Evolutionary conservation across 2,888 invertebrate species (phyloP).

Genomic region (Strigamia maritima): DNA sequence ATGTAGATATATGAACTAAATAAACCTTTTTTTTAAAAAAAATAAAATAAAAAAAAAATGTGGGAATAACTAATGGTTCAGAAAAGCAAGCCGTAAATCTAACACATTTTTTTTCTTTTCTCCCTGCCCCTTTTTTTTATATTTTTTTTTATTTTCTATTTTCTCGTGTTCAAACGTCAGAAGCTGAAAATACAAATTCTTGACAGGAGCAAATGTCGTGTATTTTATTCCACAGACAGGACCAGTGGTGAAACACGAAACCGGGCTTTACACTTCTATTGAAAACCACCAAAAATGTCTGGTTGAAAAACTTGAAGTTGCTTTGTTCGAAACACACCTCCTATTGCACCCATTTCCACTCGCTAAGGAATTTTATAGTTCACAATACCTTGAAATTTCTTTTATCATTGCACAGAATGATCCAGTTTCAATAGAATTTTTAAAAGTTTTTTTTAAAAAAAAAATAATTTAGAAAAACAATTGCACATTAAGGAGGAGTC

Average conservation of each 20-base stretch:
- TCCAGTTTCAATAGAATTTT: neutral
- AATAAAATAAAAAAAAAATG: neutral
- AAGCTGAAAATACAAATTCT: neutral
- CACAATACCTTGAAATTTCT: conserved; percentile 3
- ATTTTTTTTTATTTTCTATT: neutral
- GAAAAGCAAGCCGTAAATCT: conserved; percentile 17
- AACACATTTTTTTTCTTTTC: neutral
- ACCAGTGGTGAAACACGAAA: conserved; percentile 15
- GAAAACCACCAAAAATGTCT: conserved; percentile 22
- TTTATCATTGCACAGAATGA: neutral
- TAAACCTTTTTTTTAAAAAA: neutral
- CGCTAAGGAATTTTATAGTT: neutral
- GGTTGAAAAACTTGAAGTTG: conserved; percentile 25
- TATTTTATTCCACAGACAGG: conserved; percentile 9
- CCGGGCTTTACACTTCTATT: neutral
- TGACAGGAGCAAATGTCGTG: conserved; percentile 31
- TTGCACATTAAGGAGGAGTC: no score
- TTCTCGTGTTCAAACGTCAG: neutral
- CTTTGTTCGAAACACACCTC: conserved; percentile 28
- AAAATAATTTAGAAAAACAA: neutral
- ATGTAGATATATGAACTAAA: neutral
- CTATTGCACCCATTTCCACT: conserved; percentile 7
- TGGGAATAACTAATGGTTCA: neutral
- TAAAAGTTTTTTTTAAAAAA: neutral
- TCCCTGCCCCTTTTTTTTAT: neutral